Base-by-base conservation (phyloP, 2,113 vertebrate species). In the Gorsachius goisagi region DNA sequence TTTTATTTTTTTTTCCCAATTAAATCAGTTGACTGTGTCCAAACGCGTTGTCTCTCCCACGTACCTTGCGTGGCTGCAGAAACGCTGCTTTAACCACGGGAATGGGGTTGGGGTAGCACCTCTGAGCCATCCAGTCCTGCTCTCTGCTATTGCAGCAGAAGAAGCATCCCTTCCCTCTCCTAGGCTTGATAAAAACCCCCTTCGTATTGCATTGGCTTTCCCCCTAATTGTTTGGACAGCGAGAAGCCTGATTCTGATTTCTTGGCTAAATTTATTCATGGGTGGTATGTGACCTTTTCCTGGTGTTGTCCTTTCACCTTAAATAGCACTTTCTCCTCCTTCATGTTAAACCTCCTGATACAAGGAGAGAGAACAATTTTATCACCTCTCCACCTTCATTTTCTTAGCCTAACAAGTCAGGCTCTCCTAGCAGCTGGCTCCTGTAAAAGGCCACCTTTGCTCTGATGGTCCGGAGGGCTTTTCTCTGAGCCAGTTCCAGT, bases 261-360 rank as follows among this genome's bases (percentile, higher is more conserved):
- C 77, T 41, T 28, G 68, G 53, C 53, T 89, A 37, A 85, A 95
- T 85, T 82, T 91, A 89, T 96, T 92, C 92, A 73, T 53, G 89
- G 55, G 39, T 76, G 69, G 41, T 56, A 62, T 37, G 9, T 96
- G 87, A 91, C 91, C 94, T 95, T 94, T 93, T 81, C 89, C 80
- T 87, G 89, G 67, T 84, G 94, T 59, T 88, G 74, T 74, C 92
- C 88, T 62, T 95, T 86, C 94, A 84, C 72, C 80, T 89, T 37
- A 37, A 95, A n/a, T 20, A 63, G 64, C 52, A 9, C 50, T 95
- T 96, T 90, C 68, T 81, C 64, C 75, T 91, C 76, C 64, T 90
- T 91, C 37, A 5, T 86, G 76, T 94, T 89, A 89, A 95, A 92
- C 76, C 76, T 86, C 89, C 52, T 35, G 63, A 23, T 88, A 88